Conservation (phyloP, 2,113 vertebrate species). For the Oostethus manadensis region DNA sequence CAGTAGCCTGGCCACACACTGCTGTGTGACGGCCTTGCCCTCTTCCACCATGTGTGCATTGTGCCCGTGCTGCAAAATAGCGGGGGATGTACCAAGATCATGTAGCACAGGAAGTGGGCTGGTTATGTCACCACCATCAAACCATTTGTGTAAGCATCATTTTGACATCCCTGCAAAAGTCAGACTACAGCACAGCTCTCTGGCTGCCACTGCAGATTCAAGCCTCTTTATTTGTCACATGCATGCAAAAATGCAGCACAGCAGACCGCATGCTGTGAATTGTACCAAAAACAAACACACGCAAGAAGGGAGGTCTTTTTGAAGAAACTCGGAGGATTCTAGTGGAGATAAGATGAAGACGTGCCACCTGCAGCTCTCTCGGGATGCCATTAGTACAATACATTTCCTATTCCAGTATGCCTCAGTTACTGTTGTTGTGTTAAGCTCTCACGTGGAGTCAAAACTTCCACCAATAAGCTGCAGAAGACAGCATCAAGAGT, state of each 20-base stretch:
- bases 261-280: background rate
- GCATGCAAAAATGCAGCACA: background rate
- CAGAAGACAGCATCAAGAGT: slow-evolving; percentile 41
- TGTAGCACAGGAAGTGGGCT: slow-evolving; percentile 5
- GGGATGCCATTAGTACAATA: slow-evolving; percentile 31
- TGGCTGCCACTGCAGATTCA: background rate
- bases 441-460: slow-evolving; percentile 29
- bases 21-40: too few species aligned
- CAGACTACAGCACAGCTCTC: background rate
- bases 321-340: slow-evolving; percentile 4
- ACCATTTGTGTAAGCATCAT: background rate
- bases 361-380: slow-evolving; percentile 19
- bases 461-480: slow-evolving; percentile 34
- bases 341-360: slow-evolving; percentile 14
- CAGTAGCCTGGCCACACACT: too few species aligned
- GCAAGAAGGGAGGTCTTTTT: background rate
- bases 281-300: slow-evolving; percentile 1
- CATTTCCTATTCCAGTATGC: slow-evolving; percentile 5
- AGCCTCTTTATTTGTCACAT: background rate
- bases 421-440: slow-evolving; percentile 14
- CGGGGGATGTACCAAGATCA: background rate
- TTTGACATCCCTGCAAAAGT: background rate
- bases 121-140: slow-evolving; percentile 5
- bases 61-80: too few species aligned
- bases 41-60: too few species aligned